phyloP scores from a whole-genome alignment of 2,888 invertebrate species.

The Theretra japonica region DNA sequence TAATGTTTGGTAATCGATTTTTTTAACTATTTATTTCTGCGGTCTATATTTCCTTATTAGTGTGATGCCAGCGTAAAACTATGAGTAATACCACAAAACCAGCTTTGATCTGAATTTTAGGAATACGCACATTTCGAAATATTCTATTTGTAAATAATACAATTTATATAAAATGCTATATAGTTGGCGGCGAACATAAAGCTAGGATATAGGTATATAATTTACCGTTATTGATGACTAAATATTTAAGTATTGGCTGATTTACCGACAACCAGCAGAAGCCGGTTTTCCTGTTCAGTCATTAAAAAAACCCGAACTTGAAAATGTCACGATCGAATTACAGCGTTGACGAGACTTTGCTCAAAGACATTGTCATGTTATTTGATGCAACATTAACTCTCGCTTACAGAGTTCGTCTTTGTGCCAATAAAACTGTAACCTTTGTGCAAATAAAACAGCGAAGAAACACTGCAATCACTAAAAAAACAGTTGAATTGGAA shows the following conservation, averaged over 20 bases:
- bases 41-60: no score
- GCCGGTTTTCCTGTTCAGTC: conserved; percentile 16
- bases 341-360: not conserved
- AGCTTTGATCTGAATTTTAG: no score
- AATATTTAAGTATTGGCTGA: not conserved
- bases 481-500: no score
- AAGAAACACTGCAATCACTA: no score
- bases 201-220: not conserved
- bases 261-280: not conserved
- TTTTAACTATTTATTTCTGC: not conserved
- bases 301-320: not conserved
- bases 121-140: not conserved
- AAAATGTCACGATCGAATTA: not conserved
- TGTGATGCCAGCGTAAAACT: no score
- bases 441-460: no score
- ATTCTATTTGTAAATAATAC: no score
- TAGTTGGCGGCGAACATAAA: not conserved
- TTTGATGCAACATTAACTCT: conserved; percentile 6
- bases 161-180: not conserved
- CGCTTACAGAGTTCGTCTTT: not conserved
- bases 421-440: not conserved
- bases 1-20: not conserved
- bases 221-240: not conserved
- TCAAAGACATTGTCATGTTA: conserved; percentile 6
- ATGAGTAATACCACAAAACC: no score